Percentiles rank a stretch among this genome's conserved stretches.
Evolutionary conservation across 2,888 invertebrate species (phyloP).

Genomic region (Polydrusus tereticollis): DNA sequence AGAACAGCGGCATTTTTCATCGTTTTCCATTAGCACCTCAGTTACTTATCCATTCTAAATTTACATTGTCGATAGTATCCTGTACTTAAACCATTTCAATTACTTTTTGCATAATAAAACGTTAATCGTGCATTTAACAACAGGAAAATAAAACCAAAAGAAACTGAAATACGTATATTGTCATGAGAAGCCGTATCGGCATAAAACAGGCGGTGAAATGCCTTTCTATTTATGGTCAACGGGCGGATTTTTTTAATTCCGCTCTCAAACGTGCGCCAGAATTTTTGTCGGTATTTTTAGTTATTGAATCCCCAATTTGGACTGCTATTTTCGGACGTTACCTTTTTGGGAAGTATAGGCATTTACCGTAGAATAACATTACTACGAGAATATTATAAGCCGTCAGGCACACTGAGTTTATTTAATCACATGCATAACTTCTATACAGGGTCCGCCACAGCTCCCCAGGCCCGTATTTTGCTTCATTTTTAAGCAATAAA

Average conservation of each 20-base stretch:
- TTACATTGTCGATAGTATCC: no score
- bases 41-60: no score
- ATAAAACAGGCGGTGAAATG: slow-evolving; percentile 39
- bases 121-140: background rate
- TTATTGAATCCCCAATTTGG: slow-evolving; percentile 32
- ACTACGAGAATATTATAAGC: background rate
- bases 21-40: no score
- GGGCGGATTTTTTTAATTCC: slow-evolving; percentile 38
- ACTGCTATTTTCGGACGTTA: slow-evolving; percentile 35
- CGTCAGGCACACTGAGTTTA: background rate
- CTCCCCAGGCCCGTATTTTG: no score
- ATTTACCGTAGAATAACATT: slow-evolving; percentile 19
- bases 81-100: background rate
- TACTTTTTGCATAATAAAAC: background rate
- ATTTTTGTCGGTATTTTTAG: slow-evolving; percentile 36
- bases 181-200: slow-evolving; percentile 43
- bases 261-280: slow-evolving; percentile 14
- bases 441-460: no score
- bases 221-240: slow-evolving; percentile 48
- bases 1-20: no score
- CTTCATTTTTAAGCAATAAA: no score
- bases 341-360: slow-evolving; percentile 28
- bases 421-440: no score
- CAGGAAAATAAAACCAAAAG: slow-evolving; percentile 31
- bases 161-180: slow-evolving; percentile 38